phyloP scores from a whole-genome alignment of 2,113 vertebrate genomes.

The Oxyruncus cristatus region DNA sequence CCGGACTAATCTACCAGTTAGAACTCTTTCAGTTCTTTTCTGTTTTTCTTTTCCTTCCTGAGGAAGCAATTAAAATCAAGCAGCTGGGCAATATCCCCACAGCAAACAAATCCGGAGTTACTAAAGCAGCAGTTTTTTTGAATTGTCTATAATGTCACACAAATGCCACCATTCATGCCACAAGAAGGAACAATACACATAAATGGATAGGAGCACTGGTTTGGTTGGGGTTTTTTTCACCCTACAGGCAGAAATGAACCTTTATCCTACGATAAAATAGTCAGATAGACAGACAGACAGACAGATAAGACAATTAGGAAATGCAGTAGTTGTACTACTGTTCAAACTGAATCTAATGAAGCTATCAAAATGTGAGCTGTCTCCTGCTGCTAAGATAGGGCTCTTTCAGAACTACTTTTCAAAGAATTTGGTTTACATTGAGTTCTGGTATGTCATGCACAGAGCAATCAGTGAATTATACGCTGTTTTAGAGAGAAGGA shows the following conservation, averaged over 20 bases:
- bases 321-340: background rate
- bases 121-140: slow-evolving; percentile 18
- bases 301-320: background rate
- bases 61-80: slow-evolving; percentile 43
- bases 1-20: background rate
- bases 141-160: background rate
- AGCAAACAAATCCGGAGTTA: background rate
- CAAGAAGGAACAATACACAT: background rate
- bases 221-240: background rate
- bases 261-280: background rate
- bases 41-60: background rate
- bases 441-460: background rate
- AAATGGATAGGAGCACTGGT: background rate
- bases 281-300: background rate
- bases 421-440: background rate
- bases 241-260: background rate
- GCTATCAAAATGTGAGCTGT: background rate
- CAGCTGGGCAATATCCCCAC: slow-evolving; percentile 8
- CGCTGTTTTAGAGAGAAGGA: background rate
- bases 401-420: background rate
- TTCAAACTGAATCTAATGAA: background rate
- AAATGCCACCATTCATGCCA: background rate
- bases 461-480: background rate
- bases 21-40: background rate
- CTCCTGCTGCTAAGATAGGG: background rate